Percentiles rank a stretch among this genome's conserved stretches.
Conservation (phyloP, 2,113 vertebrate genomes). For the Larimichthys polyactis region DNA sequence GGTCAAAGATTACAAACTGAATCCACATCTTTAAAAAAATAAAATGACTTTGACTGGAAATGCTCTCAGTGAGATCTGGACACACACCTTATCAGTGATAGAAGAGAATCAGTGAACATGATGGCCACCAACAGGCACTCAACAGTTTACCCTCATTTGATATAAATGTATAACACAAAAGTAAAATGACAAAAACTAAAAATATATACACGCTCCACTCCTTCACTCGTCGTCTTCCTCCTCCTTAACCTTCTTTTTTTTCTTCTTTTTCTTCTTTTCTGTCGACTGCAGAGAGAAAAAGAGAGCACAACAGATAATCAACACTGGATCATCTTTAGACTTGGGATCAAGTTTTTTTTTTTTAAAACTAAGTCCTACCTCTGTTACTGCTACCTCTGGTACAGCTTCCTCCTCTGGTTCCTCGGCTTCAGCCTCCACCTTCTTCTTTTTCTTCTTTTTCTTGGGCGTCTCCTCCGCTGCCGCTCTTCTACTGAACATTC, state of each 20-base stretch:
- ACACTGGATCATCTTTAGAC: not conserved
- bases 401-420: slow-evolving; percentile 61
- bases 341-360: not conserved
- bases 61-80: not conserved
- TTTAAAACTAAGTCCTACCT: slow-evolving; percentile 53
- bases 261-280: slow-evolving; percentile 91
- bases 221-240: slow-evolving; percentile 75
- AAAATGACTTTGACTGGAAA: slow-evolving; percentile 8
- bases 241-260: slow-evolving; percentile 81
- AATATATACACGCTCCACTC: slow-evolving; percentile 37
- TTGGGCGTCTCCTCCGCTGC: slow-evolving; percentile 80
- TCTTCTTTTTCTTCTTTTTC: slow-evolving; percentile 92
- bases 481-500: slow-evolving; percentile 46
- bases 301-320: not conserved
- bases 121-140: slow-evolving; percentile 7
- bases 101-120: not conserved
- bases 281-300: slow-evolving; percentile 81
- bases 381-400: slow-evolving; percentile 51
- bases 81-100: not conserved
- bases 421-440: slow-evolving; percentile 68
- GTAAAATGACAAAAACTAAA: slow-evolving; percentile 47
- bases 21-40: not conserved
- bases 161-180: slow-evolving; percentile 45
- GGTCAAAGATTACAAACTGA: not conserved
- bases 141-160: not conserved